Evolutionary conservation across 2,797 vertebrate genomes (phyloP), one percentile per base, ranked within the genome.

Genomic region (Bradypodion pumilum): DNA sequence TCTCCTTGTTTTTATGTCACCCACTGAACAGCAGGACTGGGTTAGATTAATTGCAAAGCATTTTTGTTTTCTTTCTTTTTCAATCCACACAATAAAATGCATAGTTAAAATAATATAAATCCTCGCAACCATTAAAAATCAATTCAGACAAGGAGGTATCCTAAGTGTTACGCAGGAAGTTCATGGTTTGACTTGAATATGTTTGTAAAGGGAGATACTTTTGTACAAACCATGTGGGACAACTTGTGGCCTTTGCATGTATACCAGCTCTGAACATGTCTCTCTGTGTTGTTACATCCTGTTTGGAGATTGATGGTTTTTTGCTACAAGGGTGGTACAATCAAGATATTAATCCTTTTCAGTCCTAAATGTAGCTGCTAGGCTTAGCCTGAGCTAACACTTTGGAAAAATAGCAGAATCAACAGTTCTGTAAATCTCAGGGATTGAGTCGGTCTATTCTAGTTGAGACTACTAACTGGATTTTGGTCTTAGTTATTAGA

Each of bases 1-100:
- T 68, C n/a, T 85, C 62, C 46, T 74, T 74, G 70, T 74, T 74
- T 80, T 56, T 63, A 37, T 84, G 56, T 80, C 29, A 74, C 4
- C 49, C 37, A 12, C 2, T 44, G 35, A 80, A 56, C 42, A 69
- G 9, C 49, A 32, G 25, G 29, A 37, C 59, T 80, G 62, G 35
- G 62, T 80, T 79, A 74, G 44, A 56, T 49, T 49, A 70, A 19
- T n/a, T 37, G 56, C 35, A 83, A 77, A 77, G 12, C 37, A 3
- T 29, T 7, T 69, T 69, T 40, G 7, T 35, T 62, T 15, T 49
- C 59, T 29, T 65, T 12, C 29, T 65, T 74, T 44, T 29, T 49
- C 44, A 19, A 49, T 74, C 21, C 35, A 35, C 35, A 59, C 7
- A 68, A 76, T 76, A n/a, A 83, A 68, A 56, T 4, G 68, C 15